Conservation (phyloP, 1,140 invertebrate species). For the Orchesella cincta region DNA sequence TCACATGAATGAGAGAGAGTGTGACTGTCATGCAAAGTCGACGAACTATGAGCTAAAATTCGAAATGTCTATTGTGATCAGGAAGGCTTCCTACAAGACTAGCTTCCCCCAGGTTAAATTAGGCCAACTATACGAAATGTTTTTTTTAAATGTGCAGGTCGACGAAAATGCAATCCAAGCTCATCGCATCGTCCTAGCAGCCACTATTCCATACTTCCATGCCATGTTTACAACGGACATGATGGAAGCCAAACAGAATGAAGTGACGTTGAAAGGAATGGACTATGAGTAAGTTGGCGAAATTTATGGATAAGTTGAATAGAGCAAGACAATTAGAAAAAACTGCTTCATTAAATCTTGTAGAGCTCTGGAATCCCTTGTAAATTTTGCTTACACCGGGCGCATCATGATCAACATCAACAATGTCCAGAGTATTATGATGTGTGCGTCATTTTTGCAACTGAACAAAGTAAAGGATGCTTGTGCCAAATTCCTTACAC, state of each 20-base stretch:
- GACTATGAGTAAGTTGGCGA: constrained; percentile 67
- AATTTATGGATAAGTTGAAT: constrained; percentile 38
- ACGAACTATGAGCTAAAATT: too few relatives aligned
- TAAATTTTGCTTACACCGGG: constrained; percentile 87
- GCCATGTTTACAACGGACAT: constrained; percentile 90
- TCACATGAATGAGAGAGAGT: too few relatives aligned
- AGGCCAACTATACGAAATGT: too few relatives aligned
- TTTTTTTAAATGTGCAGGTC: constrained; percentile 62
- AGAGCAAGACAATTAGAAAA: constrained; percentile 42
- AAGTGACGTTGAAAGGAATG: constrained; percentile 79
- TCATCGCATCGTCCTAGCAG: constrained; percentile 81
- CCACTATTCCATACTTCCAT: constrained; percentile 87
- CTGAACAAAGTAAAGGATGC: constrained; percentile 78
- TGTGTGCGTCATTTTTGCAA: constrained; percentile 85
- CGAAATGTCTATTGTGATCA: too few relatives aligned
- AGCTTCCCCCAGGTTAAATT: too few relatives aligned
- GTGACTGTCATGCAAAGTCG: too few relatives aligned
- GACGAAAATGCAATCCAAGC: constrained; percentile 78
- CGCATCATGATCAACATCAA: constrained; percentile 72
- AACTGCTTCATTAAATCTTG: constrained; percentile 48
- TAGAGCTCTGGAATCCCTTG: constrained; percentile 77
- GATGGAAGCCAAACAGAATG: constrained; percentile 79
- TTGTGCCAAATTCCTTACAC: constrained; percentile 79
- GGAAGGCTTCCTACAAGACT: too few relatives aligned
- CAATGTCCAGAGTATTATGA: constrained; percentile 83